Evolutionary conservation across 1,140 invertebrate genomes (phyloP).

Genomic region (Gryllus bimaculatus): DNA sequence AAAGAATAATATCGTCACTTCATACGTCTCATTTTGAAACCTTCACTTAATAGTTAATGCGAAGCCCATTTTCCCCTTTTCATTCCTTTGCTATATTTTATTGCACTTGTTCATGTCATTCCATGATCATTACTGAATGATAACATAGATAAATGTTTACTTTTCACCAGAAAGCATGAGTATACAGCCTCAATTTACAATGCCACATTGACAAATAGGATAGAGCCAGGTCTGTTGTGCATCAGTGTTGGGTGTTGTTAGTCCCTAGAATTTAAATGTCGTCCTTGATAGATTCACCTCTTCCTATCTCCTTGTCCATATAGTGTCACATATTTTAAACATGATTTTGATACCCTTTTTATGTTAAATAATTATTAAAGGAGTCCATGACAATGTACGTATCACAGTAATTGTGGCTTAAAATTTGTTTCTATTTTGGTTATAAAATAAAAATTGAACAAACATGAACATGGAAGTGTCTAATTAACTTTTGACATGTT

Average conservation of each 20-base stretch:
- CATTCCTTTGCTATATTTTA: background rate
- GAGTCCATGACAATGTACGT: too few species aligned
- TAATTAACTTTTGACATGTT: too few species aligned
- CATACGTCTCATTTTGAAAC: background rate
- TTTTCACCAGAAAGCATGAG: background rate
- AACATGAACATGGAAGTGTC: too few species aligned
- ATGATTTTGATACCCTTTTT: too few species aligned
- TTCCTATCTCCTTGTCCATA: background rate
- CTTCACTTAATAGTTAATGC: background rate
- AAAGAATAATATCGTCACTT: background rate
- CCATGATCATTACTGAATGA: background rate
- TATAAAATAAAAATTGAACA: too few species aligned
- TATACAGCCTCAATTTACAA: background rate
- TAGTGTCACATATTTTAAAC: too few species aligned
- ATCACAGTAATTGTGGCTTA: too few species aligned
- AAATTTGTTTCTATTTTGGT: too few species aligned
- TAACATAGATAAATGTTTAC: background rate
- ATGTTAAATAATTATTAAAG: too few species aligned
- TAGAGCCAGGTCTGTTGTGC: background rate
- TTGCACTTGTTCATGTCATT: background rate
- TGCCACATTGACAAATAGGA: background rate
- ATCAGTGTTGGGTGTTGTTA: slow-evolving; percentile 1
- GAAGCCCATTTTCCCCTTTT: background rate
- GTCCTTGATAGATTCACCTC: background rate
- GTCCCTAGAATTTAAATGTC: background rate